phyloP scores from a whole-genome alignment of 2,888 invertebrate genomes.

The Xylota segnis region DNA sequence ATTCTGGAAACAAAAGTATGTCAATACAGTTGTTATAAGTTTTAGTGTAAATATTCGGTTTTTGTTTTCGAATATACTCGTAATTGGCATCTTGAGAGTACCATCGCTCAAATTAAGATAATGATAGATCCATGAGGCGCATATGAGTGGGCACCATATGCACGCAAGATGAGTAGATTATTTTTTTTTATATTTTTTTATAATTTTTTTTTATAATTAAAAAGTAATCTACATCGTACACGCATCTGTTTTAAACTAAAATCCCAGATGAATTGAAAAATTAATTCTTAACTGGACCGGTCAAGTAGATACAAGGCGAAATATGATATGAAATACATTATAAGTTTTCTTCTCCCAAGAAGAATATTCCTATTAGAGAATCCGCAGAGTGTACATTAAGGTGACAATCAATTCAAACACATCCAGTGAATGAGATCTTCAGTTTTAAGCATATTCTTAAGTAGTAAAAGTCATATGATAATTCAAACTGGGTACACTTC shows the following conservation, averaged over 20 bases:
- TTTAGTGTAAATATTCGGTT: neutral
- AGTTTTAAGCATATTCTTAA: neutral
- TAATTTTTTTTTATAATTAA: too few relatives aligned
- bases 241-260: neutral
- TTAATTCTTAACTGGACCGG: neutral
- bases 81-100: neutral
- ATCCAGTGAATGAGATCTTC: neutral
- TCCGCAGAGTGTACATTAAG: neutral
- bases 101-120: neutral
- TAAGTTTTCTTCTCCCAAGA: neutral
- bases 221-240: slow-evolving; percentile 1
- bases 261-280: neutral
- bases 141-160: neutral
- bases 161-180: slow-evolving; percentile 2
- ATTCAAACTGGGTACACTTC: neutral
- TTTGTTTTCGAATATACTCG: neutral
- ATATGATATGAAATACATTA: neutral
- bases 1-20: neutral
- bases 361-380: neutral
- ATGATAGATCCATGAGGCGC: neutral
- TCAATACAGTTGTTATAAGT: neutral
- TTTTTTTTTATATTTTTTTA: too few relatives aligned
- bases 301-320: neutral
- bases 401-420: neutral
- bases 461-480: neutral